Evolutionary conservation across 2,113 vertebrate species (phyloP).

Genomic region (Pyrgilauda ruficollis): DNA sequence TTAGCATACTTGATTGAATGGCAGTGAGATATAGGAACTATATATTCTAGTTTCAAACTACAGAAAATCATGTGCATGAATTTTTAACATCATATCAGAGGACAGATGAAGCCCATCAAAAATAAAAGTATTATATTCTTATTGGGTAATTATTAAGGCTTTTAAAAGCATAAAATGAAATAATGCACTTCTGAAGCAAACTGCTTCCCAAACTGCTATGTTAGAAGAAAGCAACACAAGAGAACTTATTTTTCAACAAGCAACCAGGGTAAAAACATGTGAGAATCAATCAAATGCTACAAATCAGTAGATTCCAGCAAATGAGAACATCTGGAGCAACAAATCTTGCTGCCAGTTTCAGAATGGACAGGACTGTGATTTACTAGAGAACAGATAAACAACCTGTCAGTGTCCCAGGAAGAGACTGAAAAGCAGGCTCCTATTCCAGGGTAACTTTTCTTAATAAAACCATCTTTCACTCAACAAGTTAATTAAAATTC

Average conservation of each 20-base stretch:
- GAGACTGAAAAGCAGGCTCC: neutral
- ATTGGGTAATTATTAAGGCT: neutral
- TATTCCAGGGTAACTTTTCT: neutral
- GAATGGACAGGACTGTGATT: neutral
- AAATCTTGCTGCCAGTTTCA: neutral
- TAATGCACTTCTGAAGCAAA: neutral
- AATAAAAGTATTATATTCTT: neutral
- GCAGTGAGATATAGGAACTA: neutral
- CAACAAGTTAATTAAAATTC: slow-evolving; percentile 36
- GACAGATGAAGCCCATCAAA: neutral
- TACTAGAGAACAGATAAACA: neutral
- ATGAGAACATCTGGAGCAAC: slow-evolving; percentile 15
- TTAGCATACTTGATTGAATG: neutral
- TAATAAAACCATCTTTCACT: slow-evolving; percentile 8
- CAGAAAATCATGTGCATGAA: neutral
- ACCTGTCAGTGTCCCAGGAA: neutral
- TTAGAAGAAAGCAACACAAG: neutral
- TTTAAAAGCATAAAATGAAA: neutral
- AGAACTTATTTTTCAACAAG: neutral
- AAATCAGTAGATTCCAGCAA: neutral
- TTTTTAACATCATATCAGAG: neutral
- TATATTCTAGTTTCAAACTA: neutral
- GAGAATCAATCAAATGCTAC: neutral
- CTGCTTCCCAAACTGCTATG: neutral
- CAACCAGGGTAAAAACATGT: neutral